Base-by-base conservation (phyloP, 2,888 invertebrate species). In the Nycteola revayana region DNA sequence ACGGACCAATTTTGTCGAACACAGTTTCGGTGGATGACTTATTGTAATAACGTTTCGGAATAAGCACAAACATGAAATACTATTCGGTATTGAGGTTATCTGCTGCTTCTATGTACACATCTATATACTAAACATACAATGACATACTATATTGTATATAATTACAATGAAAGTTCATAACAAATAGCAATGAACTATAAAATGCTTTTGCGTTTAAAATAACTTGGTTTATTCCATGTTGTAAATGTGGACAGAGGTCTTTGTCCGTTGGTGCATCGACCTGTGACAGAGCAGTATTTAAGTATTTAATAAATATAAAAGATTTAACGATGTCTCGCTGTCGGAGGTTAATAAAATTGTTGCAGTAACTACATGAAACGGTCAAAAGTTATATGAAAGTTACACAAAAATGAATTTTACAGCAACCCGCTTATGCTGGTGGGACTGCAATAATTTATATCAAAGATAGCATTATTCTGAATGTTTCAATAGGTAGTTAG, bases 1-100 rank as follows among this genome's bases (percentile, higher is more conserved):
- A 58, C 50, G 52, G 62, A 64, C 62, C 66, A 69, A 66, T 70
- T 70, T 62, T 50, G 45, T 53, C 29, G 59, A 60, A 58, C 50
- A 51, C 42, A 46, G 46, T 57, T 57, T 53, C 41, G 29, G 40
- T 39, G 35, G 23, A 58, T 56, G 50, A 59, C 55, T 47, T 49
- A 59, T 55, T 49, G 57, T 48, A 36, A 37, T 47, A 59, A 52
- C 46, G 49, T 56, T 49, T 33, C 17, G 30, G 40, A 25, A 52
- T 21, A 40, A 35, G 36, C 32, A 25, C 42, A 47, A 51, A 59
- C 50, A 47, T 45, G 27, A 32, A 42, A 58, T 42, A 53, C 50
- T 52, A 33, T 32, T 33, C 26, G 33, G 42, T 45, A 41, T 31
- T 28, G 33, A 27, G 9, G 25, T 27, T n/a, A n/a, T n/a, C n/a